Evolutionary conservation across 1,140 invertebrate genomes (phyloP), one percentile per base, ranked within the genome.

Genomic region (Zaprionus africanus): DNA sequence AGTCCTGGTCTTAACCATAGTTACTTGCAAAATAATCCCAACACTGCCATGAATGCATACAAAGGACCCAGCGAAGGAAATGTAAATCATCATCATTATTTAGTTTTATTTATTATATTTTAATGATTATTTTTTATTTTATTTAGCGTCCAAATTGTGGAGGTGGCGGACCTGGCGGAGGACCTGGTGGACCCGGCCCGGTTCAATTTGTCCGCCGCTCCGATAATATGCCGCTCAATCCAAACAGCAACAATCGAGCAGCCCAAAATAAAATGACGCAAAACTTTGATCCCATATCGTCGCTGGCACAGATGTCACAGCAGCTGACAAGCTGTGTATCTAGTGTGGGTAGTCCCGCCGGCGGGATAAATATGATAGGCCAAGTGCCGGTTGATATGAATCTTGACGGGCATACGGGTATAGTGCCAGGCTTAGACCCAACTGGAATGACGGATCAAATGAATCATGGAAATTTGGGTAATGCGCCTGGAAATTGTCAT

Each of bases 261-360:
- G 93, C 93, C 34, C 94, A 93, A 66, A 94, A 94, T 82, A 95
- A 94, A 82, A 81, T 90, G 54, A 82, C 94, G 13, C 94, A 95
- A 61, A 95, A 95, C 82, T 98, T 98, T 93, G 98, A 98, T 94
- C 97, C 98, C 0, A 98, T 98, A 76, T 97, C 97, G 15, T 98
- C 98, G 4, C 94, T 98, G 82, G 97, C 97, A 24, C 97, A 98
- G 92, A 98, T 98, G 98, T 97, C 96, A 59, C 97, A 98, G 84
- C 97, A 98, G 86, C 92, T 98, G 24, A 97, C 97, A 3, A 97
- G 96, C 82, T 95, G 95, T 38, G 94, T 95, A 11, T 92, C 93
- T 15, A 90, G 93, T n/a, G 72, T 81, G 26, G 93, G 93, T 2
- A 94, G 95, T 59, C 93, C 94, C 5, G 93, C 93, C 12, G 94